A percentile compares a stretch with the other conserved stretches of the same genome.
Evolutionary conservation across 1,140 invertebrate species (phyloP).

Genomic region (Diprion similis): DNA sequence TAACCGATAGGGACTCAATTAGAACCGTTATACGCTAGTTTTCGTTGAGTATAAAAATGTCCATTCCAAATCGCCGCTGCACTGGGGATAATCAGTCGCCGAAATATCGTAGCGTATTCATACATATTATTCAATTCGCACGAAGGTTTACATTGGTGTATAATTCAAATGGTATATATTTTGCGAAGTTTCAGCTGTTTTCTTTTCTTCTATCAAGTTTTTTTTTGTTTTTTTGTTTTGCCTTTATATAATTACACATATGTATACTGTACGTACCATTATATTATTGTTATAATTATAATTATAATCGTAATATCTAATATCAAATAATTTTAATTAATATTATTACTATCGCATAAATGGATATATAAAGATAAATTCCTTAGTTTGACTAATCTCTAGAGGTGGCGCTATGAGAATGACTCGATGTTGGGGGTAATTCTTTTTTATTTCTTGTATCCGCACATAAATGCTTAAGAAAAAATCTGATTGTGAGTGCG

Average conservation of each 20-base stretch:
- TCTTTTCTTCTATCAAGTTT: not conserved
- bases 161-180: not conserved
- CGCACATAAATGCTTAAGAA: too few relatives aligned
- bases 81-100: not conserved
- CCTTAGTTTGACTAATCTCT: conserved; percentile 38
- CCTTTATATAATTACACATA: conserved; percentile 36
- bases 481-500: too few relatives aligned
- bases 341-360: conserved; percentile 27
- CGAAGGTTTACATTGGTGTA: not conserved
- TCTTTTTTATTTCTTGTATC: conserved; percentile 23
- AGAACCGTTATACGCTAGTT: conserved; percentile 5
- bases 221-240: not conserved
- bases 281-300: conserved; percentile 34
- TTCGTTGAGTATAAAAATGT: not conserved
- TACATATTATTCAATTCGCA: too few relatives aligned
- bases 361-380: conserved; percentile 43
- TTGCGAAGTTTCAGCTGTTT: not conserved
- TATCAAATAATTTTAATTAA: not conserved
- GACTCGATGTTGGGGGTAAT: conserved; percentile 24
- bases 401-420: conserved; percentile 15
- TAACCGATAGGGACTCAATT: conserved; percentile 35
- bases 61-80: not conserved
- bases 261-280: conserved; percentile 33
- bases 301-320: conserved; percentile 28
- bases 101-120: not conserved